Base-by-base conservation (phyloP, 2,888 invertebrate species). In the Ctenicera cuprea region DNA sequence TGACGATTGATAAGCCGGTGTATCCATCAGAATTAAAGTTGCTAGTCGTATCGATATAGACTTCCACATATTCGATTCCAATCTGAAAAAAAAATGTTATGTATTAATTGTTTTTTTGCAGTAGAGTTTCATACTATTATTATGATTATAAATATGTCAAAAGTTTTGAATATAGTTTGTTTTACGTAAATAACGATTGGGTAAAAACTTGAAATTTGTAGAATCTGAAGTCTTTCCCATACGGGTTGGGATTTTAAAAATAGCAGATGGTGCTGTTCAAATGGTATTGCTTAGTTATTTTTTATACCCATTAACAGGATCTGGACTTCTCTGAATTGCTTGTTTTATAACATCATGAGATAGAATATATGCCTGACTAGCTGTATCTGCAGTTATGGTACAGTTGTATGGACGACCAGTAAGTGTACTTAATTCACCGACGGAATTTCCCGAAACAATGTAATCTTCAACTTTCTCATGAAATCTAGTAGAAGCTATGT, bases 11-110 rank as follows among this genome's bases (percentile, higher is more conserved):
- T 89, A 89, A 0, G 89, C 87, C 0, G 90, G 89, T 8, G 90
- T 89, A 0, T 87, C 87, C 3, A 89, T 89, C 14, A 91, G 83
- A 37, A 91, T 87, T 80, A 89, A 87, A 79, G 89, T 83, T 0
- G 90, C 87, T 0, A 92, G 76, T 71, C 90, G 89, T 52, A 91
- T 89, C n/a, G 91, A 90, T 43, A 90, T 88, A 72, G 90, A 89
- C 0, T 90, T 88, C 92, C 92, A 92, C 87, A 92, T 88, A 3
- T 90, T 85, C 12, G 90, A 87, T 84, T 90, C 90, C 11, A 92
- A 81, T 0, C 91, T 90, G 61, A 82, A 74, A 61, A 62, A 62
- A 52, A 30, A n/a, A n/a, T n/a, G n/a, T n/a, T n/a, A n/a, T n/a
- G n/a, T n/a, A n/a, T n/a, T n/a, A n/a, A n/a, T n/a, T n/a, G n/a